Evolutionary conservation across 2,888 invertebrate genomes (phyloP).

Genomic region (Serrognathus titanus): DNA sequence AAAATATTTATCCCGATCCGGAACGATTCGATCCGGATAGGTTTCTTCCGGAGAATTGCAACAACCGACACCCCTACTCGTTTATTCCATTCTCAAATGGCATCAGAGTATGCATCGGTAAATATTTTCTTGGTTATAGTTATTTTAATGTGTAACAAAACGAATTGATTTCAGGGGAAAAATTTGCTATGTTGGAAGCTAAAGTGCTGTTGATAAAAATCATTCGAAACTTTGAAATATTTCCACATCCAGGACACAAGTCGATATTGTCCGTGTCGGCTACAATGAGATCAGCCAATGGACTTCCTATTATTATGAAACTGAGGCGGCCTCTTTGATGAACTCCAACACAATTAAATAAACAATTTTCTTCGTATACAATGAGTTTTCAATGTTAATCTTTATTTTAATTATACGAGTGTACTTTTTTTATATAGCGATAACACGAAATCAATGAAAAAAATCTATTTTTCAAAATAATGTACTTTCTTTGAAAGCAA

Average conservation of each 20-base stretch:
- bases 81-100: slow-evolving; percentile 7
- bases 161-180: not conserved
- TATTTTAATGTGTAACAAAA: too few relatives aligned
- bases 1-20: not conserved
- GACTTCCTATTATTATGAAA: slow-evolving; percentile 10
- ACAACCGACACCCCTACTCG: not conserved
- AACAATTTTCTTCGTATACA: too few relatives aligned
- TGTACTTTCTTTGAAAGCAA: too few relatives aligned
- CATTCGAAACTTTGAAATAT: not conserved
- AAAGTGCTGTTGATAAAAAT: not conserved
- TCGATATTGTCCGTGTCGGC: too few relatives aligned
- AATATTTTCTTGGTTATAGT: not conserved
- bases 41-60: slow-evolving; percentile 10
- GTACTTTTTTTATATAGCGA: too few relatives aligned
- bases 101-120: slow-evolving; percentile 14
- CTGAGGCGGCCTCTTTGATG: too few relatives aligned
- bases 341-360: too few relatives aligned
- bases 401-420: too few relatives aligned
- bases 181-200: not conserved
- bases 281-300: slow-evolving; percentile 11
- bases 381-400: too few relatives aligned
- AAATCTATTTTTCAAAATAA: too few relatives aligned
- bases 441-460: too few relatives aligned
- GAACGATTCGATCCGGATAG: slow-evolving; percentile 10
- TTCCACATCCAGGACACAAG: not conserved